Conservation (phyloP, 2,113 vertebrate genomes). For the Caracal caracal region DNA sequence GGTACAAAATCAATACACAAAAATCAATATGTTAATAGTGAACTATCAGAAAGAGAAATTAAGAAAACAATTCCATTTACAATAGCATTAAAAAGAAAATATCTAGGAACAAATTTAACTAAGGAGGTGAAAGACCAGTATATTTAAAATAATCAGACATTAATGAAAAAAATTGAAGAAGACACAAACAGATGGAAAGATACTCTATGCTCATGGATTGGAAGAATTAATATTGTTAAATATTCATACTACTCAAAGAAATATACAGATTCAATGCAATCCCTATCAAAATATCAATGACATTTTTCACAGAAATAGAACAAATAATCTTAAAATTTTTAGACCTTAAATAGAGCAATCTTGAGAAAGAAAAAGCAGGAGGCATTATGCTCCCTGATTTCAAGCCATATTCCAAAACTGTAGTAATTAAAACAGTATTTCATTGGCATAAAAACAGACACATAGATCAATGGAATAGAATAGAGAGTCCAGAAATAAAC, state of each 20-base stretch:
- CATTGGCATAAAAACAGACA: neutral
- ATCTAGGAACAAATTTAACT: neutral
- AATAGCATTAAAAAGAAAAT: neutral
- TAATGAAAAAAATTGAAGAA: neutral
- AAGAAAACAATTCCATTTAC: neutral
- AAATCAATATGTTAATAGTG: neutral
- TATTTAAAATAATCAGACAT: neutral
- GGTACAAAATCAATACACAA: neutral
- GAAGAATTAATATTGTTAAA: neutral
- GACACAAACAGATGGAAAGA: neutral
- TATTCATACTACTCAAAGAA: neutral
- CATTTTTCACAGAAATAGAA: neutral
- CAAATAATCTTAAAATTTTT: neutral
- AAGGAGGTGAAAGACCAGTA: neutral
- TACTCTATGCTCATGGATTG: neutral
- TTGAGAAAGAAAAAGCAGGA: neutral
- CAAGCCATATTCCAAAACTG: neutral
- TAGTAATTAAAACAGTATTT: neutral
- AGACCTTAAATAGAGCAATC: neutral
- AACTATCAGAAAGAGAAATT: neutral
- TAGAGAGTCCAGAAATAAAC: neutral
- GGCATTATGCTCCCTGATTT: neutral
- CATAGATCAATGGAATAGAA: neutral
- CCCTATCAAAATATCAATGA: neutral
- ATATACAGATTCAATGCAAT: neutral